Base-by-base conservation (phyloP, 2,888 invertebrate genomes). In the Pecten maximus region DNA sequence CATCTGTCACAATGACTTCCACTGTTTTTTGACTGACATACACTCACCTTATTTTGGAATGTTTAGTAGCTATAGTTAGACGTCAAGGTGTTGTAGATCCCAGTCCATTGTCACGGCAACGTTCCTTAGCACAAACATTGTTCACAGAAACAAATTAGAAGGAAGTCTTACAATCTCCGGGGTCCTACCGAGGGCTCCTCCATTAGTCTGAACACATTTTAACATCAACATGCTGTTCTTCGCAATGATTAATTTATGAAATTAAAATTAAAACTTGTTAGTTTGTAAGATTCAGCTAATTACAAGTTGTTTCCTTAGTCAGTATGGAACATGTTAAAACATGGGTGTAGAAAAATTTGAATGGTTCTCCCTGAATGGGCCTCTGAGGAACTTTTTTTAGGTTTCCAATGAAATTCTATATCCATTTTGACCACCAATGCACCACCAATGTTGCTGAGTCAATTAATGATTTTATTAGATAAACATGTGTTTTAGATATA, bases 391-490 rank as follows among this genome's bases (percentile, higher is more conserved):
- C 16, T 74, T 74, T 28, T 74, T 35, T 74, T 74, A 74, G 74
- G 74, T 74, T 35, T 74, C 74, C 74, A 35, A 35, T 74, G 74
- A 74, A 74, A 74, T 35, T 74, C 74, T 74, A 74, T 74, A 74
- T 28, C 74, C 28, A 10, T 35, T 74, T 74, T 74, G 74, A 74
- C 74, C 74, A 74, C 74, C 23, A 74, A 74, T 74, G 74, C 74
- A 74, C 35, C 74, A 74, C 74, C 74, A 74, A 35, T 74, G 74
- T 23, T 12, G 74, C 74, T 15, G 74, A 35, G 74, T 23, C 74
- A 74, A 74, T 74, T 74, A 74, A 74, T 74, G 74, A 74, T 28
- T 74, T 74, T 74, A 74, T 74, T 74, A 74, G 74, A 74, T 74
- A 74, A 74, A 74, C 74, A 74, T 74, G 74, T 74, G 74, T 74